phyloP scores from a whole-genome alignment of 2,113 vertebrate genomes.

The Ranitomeya variabilis region DNA sequence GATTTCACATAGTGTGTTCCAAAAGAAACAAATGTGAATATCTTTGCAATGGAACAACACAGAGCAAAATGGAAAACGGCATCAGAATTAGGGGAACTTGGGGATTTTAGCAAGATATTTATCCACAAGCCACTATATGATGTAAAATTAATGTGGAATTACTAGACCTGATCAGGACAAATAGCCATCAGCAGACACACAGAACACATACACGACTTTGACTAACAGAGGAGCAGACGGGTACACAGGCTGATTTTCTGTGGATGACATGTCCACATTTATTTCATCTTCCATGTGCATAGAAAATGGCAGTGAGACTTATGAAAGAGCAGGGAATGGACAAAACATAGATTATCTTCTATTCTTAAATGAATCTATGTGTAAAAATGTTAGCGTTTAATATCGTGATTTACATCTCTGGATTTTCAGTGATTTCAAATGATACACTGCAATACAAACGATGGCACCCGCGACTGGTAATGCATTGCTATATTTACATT shows the following conservation, averaged over 20 bases:
- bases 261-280: slow-evolving; percentile 83
- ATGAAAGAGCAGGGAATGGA: slow-evolving; percentile 77
- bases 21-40: no score
- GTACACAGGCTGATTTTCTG: slow-evolving; percentile 68
- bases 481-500: slow-evolving; percentile 94
- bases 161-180: background rate
- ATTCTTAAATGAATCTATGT: slow-evolving; percentile 71
- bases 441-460: slow-evolving; percentile 88
- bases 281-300: slow-evolving; percentile 82
- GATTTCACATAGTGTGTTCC: no score
- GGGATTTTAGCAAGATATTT: no score
- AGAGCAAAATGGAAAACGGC: no score
- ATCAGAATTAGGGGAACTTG: no score
- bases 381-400: slow-evolving; percentile 74
- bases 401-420: slow-evolving; percentile 71
- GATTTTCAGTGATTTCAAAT: slow-evolving; percentile 75
- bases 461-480: slow-evolving; percentile 86
- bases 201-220: slow-evolving; percentile 7
- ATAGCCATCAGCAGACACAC: background rate
- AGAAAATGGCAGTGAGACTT: slow-evolving; percentile 86
- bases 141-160: background rate
- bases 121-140: background rate
- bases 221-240: slow-evolving; percentile 56
- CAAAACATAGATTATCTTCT: slow-evolving; percentile 65
- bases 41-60: no score